Conservation (phyloP, 2,113 vertebrate species). For the Lepisosteus osseus region DNA sequence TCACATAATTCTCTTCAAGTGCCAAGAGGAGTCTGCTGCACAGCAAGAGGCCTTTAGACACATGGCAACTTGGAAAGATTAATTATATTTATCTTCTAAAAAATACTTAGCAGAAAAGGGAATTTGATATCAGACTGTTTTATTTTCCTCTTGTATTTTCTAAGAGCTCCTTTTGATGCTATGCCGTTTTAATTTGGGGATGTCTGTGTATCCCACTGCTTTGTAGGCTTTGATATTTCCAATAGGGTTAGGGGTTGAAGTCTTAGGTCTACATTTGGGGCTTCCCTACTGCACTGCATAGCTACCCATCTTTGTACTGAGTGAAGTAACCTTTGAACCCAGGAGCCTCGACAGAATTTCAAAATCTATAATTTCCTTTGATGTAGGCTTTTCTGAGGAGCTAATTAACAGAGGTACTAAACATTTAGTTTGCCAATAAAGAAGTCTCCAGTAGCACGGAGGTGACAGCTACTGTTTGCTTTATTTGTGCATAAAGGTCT, state of each 20-base stretch:
- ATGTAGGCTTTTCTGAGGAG: constrained; percentile 62
- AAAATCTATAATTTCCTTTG: constrained; percentile 58
- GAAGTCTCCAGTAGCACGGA: constrained; percentile 50
- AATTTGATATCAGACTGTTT: constrained; percentile 58
- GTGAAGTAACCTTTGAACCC: constrained; percentile 60
- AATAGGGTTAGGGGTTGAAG: constrained; percentile 65
- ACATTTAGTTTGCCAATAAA: constrained; percentile 68
- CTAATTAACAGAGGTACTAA: constrained; percentile 72
- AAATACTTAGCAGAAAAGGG: constrained; percentile 61
- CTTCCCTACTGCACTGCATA: constrained; percentile 19
- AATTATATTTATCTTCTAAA: constrained; percentile 84
- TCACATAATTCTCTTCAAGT: constrained; percentile 92
- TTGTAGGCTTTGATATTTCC: constrained; percentile 64
- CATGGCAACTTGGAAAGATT: constrained; percentile 91
- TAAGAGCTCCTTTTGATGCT: constrained; percentile 63
- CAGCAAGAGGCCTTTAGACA: constrained; percentile 82
- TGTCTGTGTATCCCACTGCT: constrained; percentile 58
- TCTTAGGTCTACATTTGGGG: constrained; percentile 61
- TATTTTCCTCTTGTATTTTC: constrained; percentile 48
- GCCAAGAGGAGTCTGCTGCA: constrained; percentile 81
- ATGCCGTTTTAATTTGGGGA: constrained; percentile 62
- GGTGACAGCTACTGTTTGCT: constrained; percentile 57
- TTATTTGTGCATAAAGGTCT: constrained; percentile 36
- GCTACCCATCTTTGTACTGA: constrained; percentile 50
- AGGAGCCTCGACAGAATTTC: constrained; percentile 55